Conservation (phyloP, 2,797 vertebrate species). For the Cebuella pygmaea region DNA sequence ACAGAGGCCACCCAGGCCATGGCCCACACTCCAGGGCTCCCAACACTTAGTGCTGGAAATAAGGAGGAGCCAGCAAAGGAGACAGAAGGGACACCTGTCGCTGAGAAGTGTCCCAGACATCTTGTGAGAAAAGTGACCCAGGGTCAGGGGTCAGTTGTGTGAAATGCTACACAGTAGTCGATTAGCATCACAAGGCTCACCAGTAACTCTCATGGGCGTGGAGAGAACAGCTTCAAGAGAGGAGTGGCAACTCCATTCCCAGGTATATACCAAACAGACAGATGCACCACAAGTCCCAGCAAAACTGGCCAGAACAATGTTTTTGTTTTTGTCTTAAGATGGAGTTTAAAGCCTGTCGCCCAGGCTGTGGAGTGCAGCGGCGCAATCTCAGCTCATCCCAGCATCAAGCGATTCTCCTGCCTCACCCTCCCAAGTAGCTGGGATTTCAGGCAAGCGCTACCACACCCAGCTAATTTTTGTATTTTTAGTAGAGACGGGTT, state of each 20-base stretch:
- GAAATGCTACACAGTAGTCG: neutral
- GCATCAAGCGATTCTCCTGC: neutral
- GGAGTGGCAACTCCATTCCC: too few relatives aligned
- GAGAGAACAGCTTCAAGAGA: neutral
- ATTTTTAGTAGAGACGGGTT: neutral
- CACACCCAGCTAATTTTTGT: neutral
- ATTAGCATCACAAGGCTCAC: neutral
- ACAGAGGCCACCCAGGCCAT: rapidly evolving
- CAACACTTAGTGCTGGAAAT: neutral
- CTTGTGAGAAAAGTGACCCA: neutral
- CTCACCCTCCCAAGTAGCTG: neutral
- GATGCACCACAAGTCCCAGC: neutral
- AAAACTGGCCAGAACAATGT: neutral
- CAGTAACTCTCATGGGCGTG: neutral
- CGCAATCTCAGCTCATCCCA: neutral
- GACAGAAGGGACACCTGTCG: neutral
- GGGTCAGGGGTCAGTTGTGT: neutral
- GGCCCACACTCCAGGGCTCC: neutral
- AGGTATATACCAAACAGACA: rapidly evolving
- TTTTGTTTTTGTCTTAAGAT: neutral
- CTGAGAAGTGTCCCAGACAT: neutral
- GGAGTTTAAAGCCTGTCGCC: neutral
- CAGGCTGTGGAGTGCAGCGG: neutral
- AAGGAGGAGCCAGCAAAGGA: neutral
- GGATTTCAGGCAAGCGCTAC: neutral